These are phyloP conservation scores for Emmelina monodactyla DNA, from an alignment of 2,888 invertebrate genomes.

Conservation along the genomic window DNA sequence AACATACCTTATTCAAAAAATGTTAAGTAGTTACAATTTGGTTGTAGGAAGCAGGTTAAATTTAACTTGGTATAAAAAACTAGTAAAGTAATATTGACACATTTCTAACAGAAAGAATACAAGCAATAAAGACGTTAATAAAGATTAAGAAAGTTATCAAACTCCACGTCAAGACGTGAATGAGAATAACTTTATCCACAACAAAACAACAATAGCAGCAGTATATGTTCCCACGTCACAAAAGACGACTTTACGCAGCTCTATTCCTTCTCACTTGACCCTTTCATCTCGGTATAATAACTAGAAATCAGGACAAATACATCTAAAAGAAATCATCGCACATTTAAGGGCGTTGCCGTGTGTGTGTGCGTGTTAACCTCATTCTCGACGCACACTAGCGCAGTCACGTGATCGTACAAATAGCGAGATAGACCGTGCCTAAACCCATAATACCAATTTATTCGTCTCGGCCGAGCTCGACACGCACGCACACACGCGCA, in stretches of 20 bases:
- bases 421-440: constrained; percentile 7
- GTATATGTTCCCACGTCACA: constrained; percentile 47
- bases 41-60: too few relatives aligned
- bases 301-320: constrained; percentile 27
- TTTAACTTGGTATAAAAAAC: too few relatives aligned
- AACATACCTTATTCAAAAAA: too few relatives aligned
- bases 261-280: constrained; percentile 37
- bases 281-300: constrained; percentile 34
- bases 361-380: constrained; percentile 38
- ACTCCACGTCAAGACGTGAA: constrained; percentile 7
- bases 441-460: constrained; percentile 19
- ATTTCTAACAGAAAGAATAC: neutral
- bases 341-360: constrained; percentile 9
- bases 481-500: constrained; percentile 13
- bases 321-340: neutral
- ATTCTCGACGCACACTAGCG: constrained; percentile 31
- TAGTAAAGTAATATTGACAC: neutral
- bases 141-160: constrained; percentile 4
- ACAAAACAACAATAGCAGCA: constrained; percentile 36
- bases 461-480: constrained; percentile 9
- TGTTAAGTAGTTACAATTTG: too few relatives aligned
- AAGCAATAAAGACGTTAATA: neutral
- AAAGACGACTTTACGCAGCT: constrained; percentile 49
- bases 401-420: constrained; percentile 10
- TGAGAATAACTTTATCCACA: constrained; percentile 22